These are phyloP conservation scores for Aphis gossypii DNA, from an alignment of 1,140 invertebrate genomes.

Conservation along the genomic window DNA sequence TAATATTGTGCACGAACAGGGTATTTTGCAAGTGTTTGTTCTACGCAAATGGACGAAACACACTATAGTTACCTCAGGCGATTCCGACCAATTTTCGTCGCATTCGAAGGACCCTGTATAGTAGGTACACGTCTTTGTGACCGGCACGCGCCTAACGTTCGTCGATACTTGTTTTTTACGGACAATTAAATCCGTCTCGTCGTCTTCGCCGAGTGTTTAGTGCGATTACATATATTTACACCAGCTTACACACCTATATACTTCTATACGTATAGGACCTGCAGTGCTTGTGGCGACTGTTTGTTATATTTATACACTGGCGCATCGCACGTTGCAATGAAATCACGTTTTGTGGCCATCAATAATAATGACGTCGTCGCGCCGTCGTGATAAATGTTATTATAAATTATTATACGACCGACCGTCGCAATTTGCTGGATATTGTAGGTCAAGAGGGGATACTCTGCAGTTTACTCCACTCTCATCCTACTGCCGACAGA, in stretches of 20 bases:
- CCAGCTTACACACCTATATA: not conserved
- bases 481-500: not conserved
- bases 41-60: not conserved
- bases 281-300: not conserved
- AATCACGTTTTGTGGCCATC: constrained; percentile 20
- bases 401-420: not conserved
- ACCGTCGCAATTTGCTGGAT: not conserved
- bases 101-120: not conserved
- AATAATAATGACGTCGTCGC: constrained; percentile 9
- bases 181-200: not conserved
- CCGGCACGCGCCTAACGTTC: not conserved
- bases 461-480: not conserved
- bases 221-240: not conserved
- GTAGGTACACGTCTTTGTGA: no score
- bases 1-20: not conserved
- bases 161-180: not conserved
- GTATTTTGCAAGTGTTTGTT: not conserved
- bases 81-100: not conserved
- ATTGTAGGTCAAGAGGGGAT: not conserved
- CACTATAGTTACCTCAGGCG: not conserved
- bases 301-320: not conserved
- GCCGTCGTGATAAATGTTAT: not conserved
- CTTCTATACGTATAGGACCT: not conserved
- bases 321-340: not conserved
- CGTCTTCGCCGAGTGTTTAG: not conserved